phyloP scores from a whole-genome alignment of 2,888 invertebrate species.

The Eutolmus rufibarbis region DNA sequence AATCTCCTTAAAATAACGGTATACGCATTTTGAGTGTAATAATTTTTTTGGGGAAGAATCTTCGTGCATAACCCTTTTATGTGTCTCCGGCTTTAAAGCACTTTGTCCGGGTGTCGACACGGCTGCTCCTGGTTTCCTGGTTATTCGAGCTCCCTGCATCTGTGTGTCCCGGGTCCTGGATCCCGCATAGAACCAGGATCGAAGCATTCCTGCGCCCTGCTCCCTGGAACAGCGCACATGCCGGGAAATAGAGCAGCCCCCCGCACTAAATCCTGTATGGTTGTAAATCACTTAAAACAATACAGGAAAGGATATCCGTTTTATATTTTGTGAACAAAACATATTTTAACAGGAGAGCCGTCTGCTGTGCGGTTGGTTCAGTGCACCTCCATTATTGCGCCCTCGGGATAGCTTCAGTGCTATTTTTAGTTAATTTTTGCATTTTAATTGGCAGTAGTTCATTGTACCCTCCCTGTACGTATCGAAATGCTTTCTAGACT shows the following conservation, averaged over 20 bases:
- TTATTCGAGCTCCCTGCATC: neutral
- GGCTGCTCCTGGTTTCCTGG: neutral
- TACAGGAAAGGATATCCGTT: constrained; percentile 10
- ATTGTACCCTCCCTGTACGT: neutral
- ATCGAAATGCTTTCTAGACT: neutral
- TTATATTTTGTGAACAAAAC: constrained; percentile 23
- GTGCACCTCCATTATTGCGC: neutral
- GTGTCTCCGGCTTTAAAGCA: neutral
- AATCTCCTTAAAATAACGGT: constrained; percentile 16
- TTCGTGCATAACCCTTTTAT: constrained; percentile 12
- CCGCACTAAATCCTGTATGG: neutral
- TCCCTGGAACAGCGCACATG: neutral
- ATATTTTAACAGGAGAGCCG: constrained; percentile 19
- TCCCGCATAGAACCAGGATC: neutral
- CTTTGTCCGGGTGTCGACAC: neutral
- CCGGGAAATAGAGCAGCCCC: neutral
- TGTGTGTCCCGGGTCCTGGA: neutral
- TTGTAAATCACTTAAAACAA: constrained; percentile 33
- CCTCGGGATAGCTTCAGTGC: neutral
- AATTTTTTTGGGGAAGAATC: constrained; percentile 8
- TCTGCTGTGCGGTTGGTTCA: neutral
- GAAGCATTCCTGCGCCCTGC: neutral
- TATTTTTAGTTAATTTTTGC: neutral
- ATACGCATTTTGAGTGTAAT: constrained; percentile 18
- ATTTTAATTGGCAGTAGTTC: neutral